Evolutionary conservation across 2,113 vertebrate genomes (phyloP), one percentile per base, ranked within the genome.

Genomic region (Protobothrops mucrosquamatus): DNA sequence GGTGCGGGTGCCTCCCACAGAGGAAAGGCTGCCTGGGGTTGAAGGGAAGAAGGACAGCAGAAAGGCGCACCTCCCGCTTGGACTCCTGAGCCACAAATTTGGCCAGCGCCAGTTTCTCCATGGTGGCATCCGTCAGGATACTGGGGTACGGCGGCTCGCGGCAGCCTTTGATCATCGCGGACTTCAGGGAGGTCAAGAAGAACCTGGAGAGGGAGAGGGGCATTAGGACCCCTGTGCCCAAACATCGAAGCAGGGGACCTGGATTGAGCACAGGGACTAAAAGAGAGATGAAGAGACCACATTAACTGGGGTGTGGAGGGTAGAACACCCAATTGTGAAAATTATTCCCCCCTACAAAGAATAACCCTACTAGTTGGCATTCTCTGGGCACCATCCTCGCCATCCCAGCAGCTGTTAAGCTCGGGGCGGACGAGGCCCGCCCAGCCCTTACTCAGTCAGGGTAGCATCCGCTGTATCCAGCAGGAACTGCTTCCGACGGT

Each of bases 51-150:
- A n/a, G 14, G 64, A 2, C n/a, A 34, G n/a, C n/a, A 18, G 69
- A 8, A 74, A 74, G 15, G 15, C 14, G 93, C 95, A 99, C 99
- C 98, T 99, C 99, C 14, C 98, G 98, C 43, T 98, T 98, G n/a
- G 98, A 98, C 94, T 99, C 99, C 95, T 99, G 99, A 0, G 99
- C 98, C 93, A 99, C 98, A 39, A 99, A 99, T 93, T 99, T 99
- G 1, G 98, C 99, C 12, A 99, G 98, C 0, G 99, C 98, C 94
- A 99, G 98, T 95, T 98, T 99, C 97, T 99, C 99, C 99, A 99
- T 99, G 57, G 99, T 99, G 95, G 99, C 99, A 0, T 99, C 99
- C 0, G 98, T 99, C 93, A 99, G 98, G 94, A 99, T 92, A 51
- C 98, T 98, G 90, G 99, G 99, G 93, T 99, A 99, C 0, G 99